Percentiles rank a stretch among this genome's conserved stretches.
Evolutionary conservation across 1,140 invertebrate genomes (phyloP).

Genomic region (Drosophila ficusphila): DNA sequence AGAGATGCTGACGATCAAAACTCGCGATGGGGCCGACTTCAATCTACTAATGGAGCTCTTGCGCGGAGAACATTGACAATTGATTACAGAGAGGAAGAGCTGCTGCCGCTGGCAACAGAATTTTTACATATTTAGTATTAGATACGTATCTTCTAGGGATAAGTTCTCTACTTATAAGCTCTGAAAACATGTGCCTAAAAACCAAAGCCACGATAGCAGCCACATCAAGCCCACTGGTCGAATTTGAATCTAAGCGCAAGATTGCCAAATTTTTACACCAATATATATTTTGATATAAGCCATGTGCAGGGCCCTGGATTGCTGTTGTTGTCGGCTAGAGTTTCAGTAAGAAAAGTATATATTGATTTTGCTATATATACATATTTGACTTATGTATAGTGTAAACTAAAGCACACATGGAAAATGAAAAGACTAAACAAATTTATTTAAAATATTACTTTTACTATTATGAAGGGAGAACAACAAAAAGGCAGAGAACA

Average conservation of each 20-base stretch:
- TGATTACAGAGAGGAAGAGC: constrained; percentile 30
- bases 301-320: constrained; percentile 18
- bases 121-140: constrained; percentile 77
- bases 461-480: constrained; percentile 40
- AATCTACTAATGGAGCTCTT: constrained; percentile 97
- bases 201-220: constrained; percentile 43
- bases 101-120: constrained; percentile 29
- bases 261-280: constrained; percentile 65
- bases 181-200: constrained; percentile 80
- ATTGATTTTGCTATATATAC: constrained; percentile 76
- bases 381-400: constrained; percentile 73
- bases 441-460: constrained; percentile 67
- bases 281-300: constrained; percentile 47
- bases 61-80: constrained; percentile 92
- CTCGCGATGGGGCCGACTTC: constrained; percentile 94
- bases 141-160: constrained; percentile 55
- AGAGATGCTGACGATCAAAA: constrained; percentile 94
- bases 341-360: constrained; percentile 66
- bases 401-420: constrained; percentile 80
- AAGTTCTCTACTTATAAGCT: constrained; percentile 69
- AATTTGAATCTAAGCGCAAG: constrained; percentile 47
- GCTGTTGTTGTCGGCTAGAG: constrained; percentile 38
- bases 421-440: constrained; percentile 82
- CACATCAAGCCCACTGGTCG: constrained; percentile 10
- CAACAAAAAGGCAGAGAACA: constrained; percentile 14